Conservation (phyloP, 1,140 invertebrate genomes). For the Bombus sylvicola region DNA sequence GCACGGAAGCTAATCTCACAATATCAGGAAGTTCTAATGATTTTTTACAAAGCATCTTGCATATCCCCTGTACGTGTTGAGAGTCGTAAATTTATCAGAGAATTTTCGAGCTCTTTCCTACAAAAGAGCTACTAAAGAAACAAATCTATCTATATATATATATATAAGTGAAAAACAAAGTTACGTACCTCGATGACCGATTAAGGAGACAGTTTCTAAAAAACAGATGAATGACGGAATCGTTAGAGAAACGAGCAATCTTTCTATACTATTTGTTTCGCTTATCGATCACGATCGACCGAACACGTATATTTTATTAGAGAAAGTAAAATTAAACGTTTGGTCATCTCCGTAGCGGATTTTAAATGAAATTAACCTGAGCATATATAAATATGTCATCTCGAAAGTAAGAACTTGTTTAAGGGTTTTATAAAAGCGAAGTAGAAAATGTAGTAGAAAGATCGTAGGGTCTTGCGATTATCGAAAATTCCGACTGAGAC, state of each 20-base stretch:
- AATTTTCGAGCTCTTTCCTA: slow-evolving; percentile 13
- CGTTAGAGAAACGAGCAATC: neutral
- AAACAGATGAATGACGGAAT: fast-evolving
- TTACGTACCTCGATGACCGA: neutral
- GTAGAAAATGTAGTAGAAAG: neutral
- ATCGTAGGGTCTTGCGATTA: neutral
- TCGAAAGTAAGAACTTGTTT: neutral
- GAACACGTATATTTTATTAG: neutral
- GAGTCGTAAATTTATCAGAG: neutral
- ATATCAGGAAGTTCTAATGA: neutral
- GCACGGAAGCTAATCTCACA: neutral
- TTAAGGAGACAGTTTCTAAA: neutral
- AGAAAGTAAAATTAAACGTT: neutral
- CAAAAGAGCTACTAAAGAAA: neutral
- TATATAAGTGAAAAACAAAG: neutral
- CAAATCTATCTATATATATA: neutral
- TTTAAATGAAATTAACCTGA: neutral
- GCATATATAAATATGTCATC: neutral
- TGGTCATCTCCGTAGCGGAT: no score
- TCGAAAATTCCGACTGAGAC: neutral
- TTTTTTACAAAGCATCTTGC: neutral
- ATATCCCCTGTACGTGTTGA: slow-evolving; percentile 3
- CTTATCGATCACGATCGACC: neutral
- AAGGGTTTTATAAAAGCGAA: neutral
- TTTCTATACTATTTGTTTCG: neutral